Conservation (phyloP, 2,113 vertebrate genomes). For the Ciconia maguari region DNA sequence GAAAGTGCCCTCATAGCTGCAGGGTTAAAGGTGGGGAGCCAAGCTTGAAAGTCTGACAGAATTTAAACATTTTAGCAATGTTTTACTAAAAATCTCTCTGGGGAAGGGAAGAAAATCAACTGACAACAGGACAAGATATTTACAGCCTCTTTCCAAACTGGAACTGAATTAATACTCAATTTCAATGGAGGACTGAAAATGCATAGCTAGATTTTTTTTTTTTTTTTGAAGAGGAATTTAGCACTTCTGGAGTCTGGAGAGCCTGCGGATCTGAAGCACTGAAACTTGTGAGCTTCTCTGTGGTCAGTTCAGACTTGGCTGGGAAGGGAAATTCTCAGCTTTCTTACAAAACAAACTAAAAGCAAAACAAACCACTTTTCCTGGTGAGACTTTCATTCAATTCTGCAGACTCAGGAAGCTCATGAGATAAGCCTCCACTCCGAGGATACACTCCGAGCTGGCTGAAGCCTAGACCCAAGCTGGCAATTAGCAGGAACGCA, state of each 20-base stretch:
- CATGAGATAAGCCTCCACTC: conserved; percentile 33
- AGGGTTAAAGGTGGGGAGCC: neutral
- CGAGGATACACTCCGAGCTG: neutral
- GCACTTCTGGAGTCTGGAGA: neutral
- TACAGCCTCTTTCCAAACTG: neutral
- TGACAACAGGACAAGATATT: neutral
- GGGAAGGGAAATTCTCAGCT: conserved; percentile 65
- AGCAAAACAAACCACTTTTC: conserved; percentile 67
- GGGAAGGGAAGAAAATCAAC: neutral
- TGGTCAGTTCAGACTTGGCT: neutral
- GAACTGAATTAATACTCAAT: neutral
- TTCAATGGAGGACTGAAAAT: neutral
- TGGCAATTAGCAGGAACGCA: neutral
- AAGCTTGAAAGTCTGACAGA: neutral
- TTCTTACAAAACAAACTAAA: conserved; percentile 64
- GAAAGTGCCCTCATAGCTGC: neutral
- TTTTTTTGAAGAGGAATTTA: neutral
- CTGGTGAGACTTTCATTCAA: conserved; percentile 69
- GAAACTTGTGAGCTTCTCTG: neutral
- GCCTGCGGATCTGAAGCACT: neutral
- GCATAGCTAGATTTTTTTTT: neutral
- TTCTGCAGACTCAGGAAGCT: conserved; percentile 66
- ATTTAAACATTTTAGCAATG: neutral
- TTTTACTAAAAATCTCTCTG: neutral
- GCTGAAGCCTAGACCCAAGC: neutral